Conservation (phyloP, 2,113 vertebrate genomes). For the Corynorhinus townsendii region DNA sequence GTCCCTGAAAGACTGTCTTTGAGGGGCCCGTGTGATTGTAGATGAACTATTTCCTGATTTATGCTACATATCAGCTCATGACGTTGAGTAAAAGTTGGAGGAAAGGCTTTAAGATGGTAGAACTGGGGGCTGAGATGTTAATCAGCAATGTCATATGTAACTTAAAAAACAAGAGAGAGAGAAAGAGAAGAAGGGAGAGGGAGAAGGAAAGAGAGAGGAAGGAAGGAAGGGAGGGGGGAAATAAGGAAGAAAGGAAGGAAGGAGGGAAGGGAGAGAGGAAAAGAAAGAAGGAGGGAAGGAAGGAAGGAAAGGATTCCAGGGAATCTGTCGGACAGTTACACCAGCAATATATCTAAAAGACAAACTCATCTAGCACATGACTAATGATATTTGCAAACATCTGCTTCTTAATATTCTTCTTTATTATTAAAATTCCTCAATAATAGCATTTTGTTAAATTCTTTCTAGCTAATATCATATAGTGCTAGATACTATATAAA, state of each 20-base stretch:
- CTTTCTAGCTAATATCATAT: background rate
- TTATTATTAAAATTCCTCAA: background rate
- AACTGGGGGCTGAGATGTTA: background rate
- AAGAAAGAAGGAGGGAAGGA: background rate
- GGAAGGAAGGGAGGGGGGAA: rapidly evolving
- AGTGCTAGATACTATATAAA: background rate
- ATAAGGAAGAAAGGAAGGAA: rapidly evolving
- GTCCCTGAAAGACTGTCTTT: background rate
- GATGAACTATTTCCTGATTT: background rate
- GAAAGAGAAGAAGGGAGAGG: too few species aligned
- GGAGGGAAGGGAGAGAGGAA: rapidly evolving
- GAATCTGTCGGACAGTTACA: background rate
- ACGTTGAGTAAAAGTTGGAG: background rate
- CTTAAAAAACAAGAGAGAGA: background rate
- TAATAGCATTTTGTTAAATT: background rate
- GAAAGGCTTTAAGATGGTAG: background rate
- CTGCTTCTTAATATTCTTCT: background rate
- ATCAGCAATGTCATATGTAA: background rate
- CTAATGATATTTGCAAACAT: background rate
- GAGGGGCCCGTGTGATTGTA: background rate
- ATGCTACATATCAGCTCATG: background rate
- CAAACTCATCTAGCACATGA: background rate
- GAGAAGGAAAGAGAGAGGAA: background rate
- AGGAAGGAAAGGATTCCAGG: background rate
- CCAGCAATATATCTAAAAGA: background rate